Evolutionary conservation across 2,113 vertebrate species (phyloP), one percentile per base, ranked within the genome.

Genomic region (Cepphus grylle): DNA sequence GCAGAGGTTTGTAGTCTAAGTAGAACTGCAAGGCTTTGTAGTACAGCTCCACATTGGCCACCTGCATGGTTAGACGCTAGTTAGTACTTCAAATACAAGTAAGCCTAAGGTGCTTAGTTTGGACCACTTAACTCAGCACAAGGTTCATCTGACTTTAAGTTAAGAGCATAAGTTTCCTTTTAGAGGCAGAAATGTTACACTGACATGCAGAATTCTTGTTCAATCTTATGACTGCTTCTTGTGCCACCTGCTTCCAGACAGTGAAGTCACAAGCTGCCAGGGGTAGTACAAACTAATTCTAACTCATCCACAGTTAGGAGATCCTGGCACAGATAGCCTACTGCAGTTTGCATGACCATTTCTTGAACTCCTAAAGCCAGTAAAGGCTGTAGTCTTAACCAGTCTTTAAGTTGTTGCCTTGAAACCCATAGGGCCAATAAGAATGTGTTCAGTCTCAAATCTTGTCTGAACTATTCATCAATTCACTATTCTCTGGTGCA

Each of bases 1-100:
- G 91, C 21, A 99, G 97, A 19, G 99, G 99, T 90, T 99, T 99
- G 92, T 97, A 99, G 47, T 99, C 99, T 93, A 99, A 96, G 84
- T 99, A 99, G 96, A 99, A 99, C 87, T 98, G 98, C 56, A 99
- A 97, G 50, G 98, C 98, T 98, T 99, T 99, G 93, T 99, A 99
- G 96, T 98, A 99, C 66, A 99, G 93, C 94, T 99, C 99, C 62
- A 99, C 98, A 36, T 99, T 99, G 27, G 99, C 99, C 73, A 99
- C 99, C 99, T 99, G 89, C 42, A 43, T 27, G 69, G 29, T 77
- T 34, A 91, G 42, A 29, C 17, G 66, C 11, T 14, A 49, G 23
- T 94, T 72, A 94, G 65, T 45, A 86, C 58, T 66, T 82, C 14
- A 81, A 72, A 86, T 38, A 58, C 22, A 83, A 89, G 34, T 34